These are phyloP conservation scores for Microchirus variegatus DNA, from an alignment of 2,797 vertebrate species.

Conservation along the genomic window DNA sequence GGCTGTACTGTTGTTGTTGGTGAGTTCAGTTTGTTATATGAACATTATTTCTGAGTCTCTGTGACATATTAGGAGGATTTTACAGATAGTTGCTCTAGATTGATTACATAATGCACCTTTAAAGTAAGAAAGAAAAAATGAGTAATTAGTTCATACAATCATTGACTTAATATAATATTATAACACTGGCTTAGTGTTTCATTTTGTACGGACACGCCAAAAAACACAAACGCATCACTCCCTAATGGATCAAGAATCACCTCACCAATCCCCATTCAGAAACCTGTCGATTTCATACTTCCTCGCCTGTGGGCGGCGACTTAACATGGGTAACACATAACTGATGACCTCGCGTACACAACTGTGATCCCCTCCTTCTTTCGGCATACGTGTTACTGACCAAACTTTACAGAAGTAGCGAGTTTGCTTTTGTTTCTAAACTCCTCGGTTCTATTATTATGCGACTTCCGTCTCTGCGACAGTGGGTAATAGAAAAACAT, in stretches of 20 bases:
- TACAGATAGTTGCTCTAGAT: no score
- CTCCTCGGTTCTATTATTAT: background rate
- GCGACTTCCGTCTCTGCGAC: background rate
- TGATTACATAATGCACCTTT: no score
- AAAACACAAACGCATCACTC: no score
- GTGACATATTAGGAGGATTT: no score
- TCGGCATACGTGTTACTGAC: background rate
- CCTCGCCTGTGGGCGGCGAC: background rate
- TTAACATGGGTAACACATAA: background rate
- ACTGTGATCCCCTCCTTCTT: background rate
- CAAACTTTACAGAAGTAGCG: background rate
- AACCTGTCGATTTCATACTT: background rate
- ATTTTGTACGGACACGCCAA: no score
- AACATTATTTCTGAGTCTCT: no score
- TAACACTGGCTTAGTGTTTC: no score
- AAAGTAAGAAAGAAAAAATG: no score
- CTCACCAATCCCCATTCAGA: background rate
- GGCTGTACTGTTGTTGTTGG: no score
- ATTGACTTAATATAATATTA: no score
- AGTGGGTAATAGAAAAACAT: background rate
- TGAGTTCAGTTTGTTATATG: no score
- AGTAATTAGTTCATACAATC: no score
- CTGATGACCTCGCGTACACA: background rate
- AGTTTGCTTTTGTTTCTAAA: background rate
- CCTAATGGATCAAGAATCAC: background rate